These are phyloP conservation scores for Dioctria linearis DNA, from an alignment of 2,888 invertebrate species.

Conservation along the genomic window DNA sequence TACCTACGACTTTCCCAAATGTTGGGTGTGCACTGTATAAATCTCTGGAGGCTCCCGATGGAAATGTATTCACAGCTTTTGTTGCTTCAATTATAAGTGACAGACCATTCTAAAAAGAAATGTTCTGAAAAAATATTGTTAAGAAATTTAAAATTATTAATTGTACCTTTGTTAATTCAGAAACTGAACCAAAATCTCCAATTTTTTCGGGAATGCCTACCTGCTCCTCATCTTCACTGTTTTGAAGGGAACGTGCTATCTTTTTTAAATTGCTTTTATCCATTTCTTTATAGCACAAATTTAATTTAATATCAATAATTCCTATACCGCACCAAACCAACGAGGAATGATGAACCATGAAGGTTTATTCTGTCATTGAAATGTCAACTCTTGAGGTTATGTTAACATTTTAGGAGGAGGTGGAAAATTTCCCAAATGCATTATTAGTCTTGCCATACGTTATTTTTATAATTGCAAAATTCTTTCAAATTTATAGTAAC, in stretches of 20 bases:
- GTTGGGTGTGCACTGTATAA: constrained; percentile 84
- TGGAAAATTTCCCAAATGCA: too few relatives aligned
- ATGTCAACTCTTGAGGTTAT: too few relatives aligned
- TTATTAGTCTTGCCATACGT: too few relatives aligned
- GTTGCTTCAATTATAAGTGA: constrained; percentile 78
- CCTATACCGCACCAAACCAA: too few relatives aligned
- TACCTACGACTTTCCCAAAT: constrained; percentile 78
- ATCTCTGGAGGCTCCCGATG: constrained; percentile 80
- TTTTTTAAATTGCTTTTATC: too few relatives aligned
- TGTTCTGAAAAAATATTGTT: constrained; percentile 7
- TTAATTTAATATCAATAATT: too few relatives aligned
- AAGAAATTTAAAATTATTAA: background rate
- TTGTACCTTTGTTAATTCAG: constrained; percentile 66
- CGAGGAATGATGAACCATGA: too few relatives aligned
- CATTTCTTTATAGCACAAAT: too few relatives aligned
- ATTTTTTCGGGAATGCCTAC: constrained; percentile 50
- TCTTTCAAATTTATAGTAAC: background rate
- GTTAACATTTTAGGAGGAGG: too few relatives aligned
- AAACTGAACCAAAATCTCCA: constrained; percentile 59
- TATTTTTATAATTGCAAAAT: too few relatives aligned
- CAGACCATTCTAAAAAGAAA: constrained; percentile 72
- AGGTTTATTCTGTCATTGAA: too few relatives aligned
- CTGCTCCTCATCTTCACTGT: background rate
- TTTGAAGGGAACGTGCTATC: background rate
- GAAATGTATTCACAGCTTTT: constrained; percentile 80